These are phyloP conservation scores for Diarsia dahlii DNA, from an alignment of 2,888 invertebrate species.

Conservation along the genomic window DNA sequence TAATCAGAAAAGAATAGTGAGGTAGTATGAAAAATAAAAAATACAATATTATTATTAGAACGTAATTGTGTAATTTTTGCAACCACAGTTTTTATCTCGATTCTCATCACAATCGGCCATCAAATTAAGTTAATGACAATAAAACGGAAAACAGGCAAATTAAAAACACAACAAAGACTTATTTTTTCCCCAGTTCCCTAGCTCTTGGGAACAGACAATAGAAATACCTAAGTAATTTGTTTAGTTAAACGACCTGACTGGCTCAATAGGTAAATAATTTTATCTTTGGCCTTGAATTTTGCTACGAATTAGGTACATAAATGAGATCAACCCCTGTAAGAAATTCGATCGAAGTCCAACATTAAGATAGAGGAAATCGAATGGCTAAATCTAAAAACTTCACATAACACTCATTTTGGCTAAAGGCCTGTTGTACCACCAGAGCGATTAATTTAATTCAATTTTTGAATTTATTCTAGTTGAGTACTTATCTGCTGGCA, in stretches of 20 bases:
- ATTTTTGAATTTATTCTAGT: too few relatives aligned
- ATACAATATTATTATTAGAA: background rate
- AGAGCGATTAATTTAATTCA: too few relatives aligned
- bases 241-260: conserved; percentile 1
- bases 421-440: too few relatives aligned
- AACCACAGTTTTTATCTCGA: background rate
- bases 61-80: background rate
- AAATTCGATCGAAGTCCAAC: background rate
- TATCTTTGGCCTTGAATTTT: background rate
- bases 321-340: background rate
- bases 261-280: background rate
- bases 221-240: conserved; percentile 9
- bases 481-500: too few relatives aligned
- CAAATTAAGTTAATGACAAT: conserved; percentile 27
- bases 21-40: background rate
- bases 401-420: background rate
- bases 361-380: background rate
- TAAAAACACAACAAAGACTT: conserved; percentile 38
- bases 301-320: background rate
- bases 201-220: background rate
- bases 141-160: conserved; percentile 22
- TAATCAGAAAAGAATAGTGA: background rate
- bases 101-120: conserved; percentile 21
- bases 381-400: background rate
- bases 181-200: conserved; percentile 24